phyloP scores from a whole-genome alignment of 2,888 invertebrate species.

The Pachymerium ferrugineum region DNA sequence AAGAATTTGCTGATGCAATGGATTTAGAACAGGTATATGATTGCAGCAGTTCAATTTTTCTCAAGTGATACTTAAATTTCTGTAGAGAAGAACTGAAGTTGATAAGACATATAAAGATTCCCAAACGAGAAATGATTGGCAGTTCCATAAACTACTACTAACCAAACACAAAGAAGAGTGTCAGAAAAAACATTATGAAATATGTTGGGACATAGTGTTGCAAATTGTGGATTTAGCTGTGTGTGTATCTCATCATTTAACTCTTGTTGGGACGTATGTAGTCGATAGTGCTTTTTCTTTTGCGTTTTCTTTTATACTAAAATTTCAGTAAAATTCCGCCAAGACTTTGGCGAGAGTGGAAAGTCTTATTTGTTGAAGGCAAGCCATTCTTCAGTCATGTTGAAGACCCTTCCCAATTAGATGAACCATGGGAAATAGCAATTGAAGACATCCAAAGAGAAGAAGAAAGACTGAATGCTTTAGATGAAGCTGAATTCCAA shows the following conservation, averaged over 20 bases:
- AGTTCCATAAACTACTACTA: conserved; percentile 6
- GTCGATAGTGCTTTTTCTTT: not conserved
- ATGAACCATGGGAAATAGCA: conserved; percentile 9
- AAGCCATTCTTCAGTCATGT: conserved; percentile 1
- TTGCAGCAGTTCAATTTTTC: not conserved
- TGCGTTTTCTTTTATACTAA: not conserved
- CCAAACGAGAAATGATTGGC: not conserved
- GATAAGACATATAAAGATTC: not conserved
- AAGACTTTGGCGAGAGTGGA: conserved; percentile 20
- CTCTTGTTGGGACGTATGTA: not conserved
- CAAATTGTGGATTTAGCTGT: not conserved
- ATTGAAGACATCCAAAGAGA: conserved; percentile 27
- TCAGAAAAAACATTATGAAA: conserved; percentile 12
- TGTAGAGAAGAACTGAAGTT: not conserved
- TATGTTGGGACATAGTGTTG: not conserved
- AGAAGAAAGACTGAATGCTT: not conserved
- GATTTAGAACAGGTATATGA: not conserved
- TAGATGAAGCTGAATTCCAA: conserved; percentile 14
- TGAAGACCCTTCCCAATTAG: not conserved
- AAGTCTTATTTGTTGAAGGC: not conserved
- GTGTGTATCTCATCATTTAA: not conserved
- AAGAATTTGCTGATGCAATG: not conserved
- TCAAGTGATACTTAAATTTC: not conserved
- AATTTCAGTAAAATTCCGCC: conserved; percentile 14
- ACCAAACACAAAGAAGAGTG: not conserved